Conservation (phyloP, 2,888 invertebrate species). For the Anoplius nigerrimus region DNA sequence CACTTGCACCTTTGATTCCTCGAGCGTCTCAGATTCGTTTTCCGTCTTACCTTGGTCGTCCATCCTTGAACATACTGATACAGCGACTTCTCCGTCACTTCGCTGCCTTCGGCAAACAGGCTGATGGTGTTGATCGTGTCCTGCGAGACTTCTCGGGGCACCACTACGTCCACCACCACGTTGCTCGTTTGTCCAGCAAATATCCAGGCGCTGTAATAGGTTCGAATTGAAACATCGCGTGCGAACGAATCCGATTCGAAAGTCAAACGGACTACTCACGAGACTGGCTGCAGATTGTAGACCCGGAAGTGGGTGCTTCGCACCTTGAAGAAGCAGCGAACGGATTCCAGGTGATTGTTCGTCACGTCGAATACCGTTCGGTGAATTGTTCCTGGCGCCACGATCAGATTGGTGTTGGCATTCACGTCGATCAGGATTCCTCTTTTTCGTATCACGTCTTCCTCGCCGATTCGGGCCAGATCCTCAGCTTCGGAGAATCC, state of each 20-base stretch:
- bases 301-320: constrained; percentile 78
- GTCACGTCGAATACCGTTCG: constrained; percentile 84
- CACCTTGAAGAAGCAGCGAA: constrained; percentile 79
- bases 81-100: constrained; percentile 62
- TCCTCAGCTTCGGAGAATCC: constrained; percentile 54
- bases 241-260: neutral
- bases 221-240: neutral
- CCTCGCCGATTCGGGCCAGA: constrained; percentile 38
- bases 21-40: neutral
- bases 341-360: constrained; percentile 79
- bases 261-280: constrained; percentile 72
- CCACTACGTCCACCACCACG: constrained; percentile 54
- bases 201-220: constrained; percentile 50
- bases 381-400: constrained; percentile 58
- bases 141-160: constrained; percentile 48
- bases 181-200: constrained; percentile 56
- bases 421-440: constrained; percentile 60
- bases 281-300: constrained; percentile 77
- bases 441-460: constrained; percentile 33
- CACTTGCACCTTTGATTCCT: neutral
- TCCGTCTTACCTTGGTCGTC: constrained; percentile 37
- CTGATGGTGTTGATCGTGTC: constrained; percentile 60
- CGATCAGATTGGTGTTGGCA: constrained; percentile 61
- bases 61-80: constrained; percentile 57
- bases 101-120: constrained; percentile 54